phyloP scores from a whole-genome alignment of 1,140 invertebrate species.

The Stenopsyche tienmushanensis region DNA sequence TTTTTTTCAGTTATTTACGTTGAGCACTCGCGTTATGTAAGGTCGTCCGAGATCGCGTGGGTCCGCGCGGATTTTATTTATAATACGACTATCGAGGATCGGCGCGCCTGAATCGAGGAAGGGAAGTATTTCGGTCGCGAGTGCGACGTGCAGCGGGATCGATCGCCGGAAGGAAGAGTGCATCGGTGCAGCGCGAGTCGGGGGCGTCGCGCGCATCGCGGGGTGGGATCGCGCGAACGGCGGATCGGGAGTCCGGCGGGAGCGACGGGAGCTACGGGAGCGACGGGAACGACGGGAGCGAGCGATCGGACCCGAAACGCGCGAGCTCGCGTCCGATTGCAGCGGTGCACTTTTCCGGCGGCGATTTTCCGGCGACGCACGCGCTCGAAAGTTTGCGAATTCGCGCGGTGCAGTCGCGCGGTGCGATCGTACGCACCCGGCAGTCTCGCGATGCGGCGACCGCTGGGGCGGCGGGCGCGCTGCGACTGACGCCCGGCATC shows the following conservation, averaged over 20 bases:
- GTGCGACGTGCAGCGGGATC: too few relatives aligned
- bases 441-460: background rate
- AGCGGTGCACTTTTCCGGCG: background rate
- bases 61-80: too few relatives aligned
- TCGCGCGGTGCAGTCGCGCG: background rate
- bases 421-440: background rate
- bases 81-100: too few relatives aligned
- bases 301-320: background rate
- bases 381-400: background rate
- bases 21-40: too few relatives aligned
- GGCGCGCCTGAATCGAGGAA: too few relatives aligned
- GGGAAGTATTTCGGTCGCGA: too few relatives aligned
- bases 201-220: background rate
- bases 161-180: constrained; percentile 1
- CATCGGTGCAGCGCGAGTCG: background rate
- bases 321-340: background rate
- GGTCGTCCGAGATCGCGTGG: too few relatives aligned
- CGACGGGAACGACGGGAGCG: background rate
- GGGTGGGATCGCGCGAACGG: too few relatives aligned
- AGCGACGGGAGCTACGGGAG: background rate
- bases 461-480: constrained; percentile 8
- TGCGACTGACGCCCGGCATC: constrained; percentile 25
- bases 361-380: background rate
- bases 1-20: too few relatives aligned
- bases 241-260: too few relatives aligned